Evolutionary conservation across 2,113 vertebrate species (phyloP), one percentile per base, ranked within the genome.

Genomic region (Geococcyx californianus): DNA sequence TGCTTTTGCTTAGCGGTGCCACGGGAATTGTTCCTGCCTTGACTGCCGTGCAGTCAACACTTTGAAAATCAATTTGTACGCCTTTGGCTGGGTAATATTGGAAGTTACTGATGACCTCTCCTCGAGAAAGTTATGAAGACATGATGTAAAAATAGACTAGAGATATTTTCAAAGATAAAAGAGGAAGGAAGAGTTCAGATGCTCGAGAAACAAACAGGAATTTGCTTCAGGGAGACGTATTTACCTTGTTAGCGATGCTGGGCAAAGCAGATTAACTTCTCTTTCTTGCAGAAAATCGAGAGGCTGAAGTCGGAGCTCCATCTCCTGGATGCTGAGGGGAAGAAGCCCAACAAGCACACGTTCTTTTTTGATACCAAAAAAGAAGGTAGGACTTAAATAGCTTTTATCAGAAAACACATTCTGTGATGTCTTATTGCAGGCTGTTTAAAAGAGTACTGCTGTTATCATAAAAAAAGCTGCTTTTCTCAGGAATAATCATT

Each of bases 301-400:
- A 97, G 98, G 81, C 56, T 99, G 92, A 99, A 99, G 95, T 98
- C 98, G 24, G 99, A 99, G 98, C 99, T 99, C 95, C 99, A 99
- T 95, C 98, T 99, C 89, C 98, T 99, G 97, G 99, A 99, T 21
- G 98, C 98, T 6, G 98, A 98, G 11, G 97, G 98, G 60, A 99
- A 98, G 95, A 97, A 97, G 44, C 97, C 97, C 75, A 98, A 99
- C 85, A 98, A 96, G 13, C 99, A 99, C 25, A 80, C 97, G 0
- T 99, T 99, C 97, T 99, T 99, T 97, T 98, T 99, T 78, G 98
- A 99, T 70, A 98, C 98, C 13, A 98, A 98, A 87, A 98, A 98
- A 60, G 97, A 99, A 98, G 99, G 99, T 99, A 96, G 94, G 85
- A 38, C 11, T 70, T 52, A 58, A 82, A 54, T 6, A 36, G 28